A percentile compares a stretch with the other conserved stretches of the same genome.
Evolutionary conservation across 2,888 invertebrate genomes (phyloP).

Genomic region (Stenodema calcarata): DNA sequence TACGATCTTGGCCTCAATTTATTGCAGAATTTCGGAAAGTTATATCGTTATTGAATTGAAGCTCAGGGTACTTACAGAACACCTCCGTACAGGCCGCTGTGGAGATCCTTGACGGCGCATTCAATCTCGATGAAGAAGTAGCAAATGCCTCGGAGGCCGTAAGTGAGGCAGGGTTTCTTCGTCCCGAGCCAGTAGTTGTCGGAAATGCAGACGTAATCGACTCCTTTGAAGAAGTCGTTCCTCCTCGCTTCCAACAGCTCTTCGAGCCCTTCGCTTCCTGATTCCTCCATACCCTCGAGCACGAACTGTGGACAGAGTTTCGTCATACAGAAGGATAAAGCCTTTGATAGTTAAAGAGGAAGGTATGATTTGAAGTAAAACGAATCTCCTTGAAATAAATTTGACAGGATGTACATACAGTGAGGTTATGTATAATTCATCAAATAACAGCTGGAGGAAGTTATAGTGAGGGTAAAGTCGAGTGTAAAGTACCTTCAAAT

Average conservation of each 20-base stretch:
- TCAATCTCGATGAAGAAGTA: slow-evolving; percentile 89
- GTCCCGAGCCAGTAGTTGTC: slow-evolving; percentile 99
- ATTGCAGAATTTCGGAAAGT: no score
- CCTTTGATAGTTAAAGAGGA: not conserved
- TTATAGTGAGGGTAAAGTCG: no score
- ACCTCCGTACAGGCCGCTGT: slow-evolving; percentile 96
- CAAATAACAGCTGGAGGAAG: no score
- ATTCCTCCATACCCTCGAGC: slow-evolving; percentile 99
- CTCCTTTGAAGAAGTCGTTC: slow-evolving; percentile 79
- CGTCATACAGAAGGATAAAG: not conserved
- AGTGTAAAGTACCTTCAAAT: slow-evolving; percentile 58
- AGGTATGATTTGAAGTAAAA: not conserved
- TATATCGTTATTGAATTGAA: not conserved
- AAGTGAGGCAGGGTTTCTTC: slow-evolving; percentile 95
- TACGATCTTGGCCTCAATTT: no score
- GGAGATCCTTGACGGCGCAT: slow-evolving; percentile 86
- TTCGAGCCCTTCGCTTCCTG: slow-evolving; percentile 94
- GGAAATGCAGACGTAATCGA: slow-evolving; percentile 96
- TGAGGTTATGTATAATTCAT: no score
- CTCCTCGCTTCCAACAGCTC: slow-evolving; percentile 75
- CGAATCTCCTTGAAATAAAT: not conserved
- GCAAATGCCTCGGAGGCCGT: slow-evolving; percentile 91
- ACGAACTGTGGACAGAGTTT: slow-evolving; percentile 70
- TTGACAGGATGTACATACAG: no score
- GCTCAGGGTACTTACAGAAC: slow-evolving; percentile 67